Evolutionary conservation across 2,888 invertebrate species (phyloP).

Genomic region (Tetranychus truncatus): DNA sequence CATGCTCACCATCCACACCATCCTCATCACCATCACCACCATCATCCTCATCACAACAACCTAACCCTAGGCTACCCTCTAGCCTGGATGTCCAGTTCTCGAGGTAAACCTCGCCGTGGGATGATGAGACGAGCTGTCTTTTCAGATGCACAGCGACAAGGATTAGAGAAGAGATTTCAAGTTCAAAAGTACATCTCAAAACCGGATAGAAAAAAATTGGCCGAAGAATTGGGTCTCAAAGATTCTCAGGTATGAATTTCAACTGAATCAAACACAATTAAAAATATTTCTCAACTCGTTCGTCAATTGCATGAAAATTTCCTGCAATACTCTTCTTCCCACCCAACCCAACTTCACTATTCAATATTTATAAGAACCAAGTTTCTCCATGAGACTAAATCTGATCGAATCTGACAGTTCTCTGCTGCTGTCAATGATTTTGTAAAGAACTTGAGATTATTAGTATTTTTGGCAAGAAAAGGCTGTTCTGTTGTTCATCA

Average conservation of each 20-base stretch:
- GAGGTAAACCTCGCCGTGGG: conserved; percentile 79
- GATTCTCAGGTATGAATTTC: conserved; percentile 68
- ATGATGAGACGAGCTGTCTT: conserved; percentile 96
- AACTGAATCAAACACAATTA: neutral
- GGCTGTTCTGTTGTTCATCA: too few relatives aligned
- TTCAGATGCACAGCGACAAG: conserved; percentile 83
- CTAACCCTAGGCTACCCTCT: conserved; percentile 12
- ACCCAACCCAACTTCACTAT: too few relatives aligned
- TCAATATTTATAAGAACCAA: too few relatives aligned
- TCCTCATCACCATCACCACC: conserved; percentile 8
- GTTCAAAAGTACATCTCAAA: conserved; percentile 96
- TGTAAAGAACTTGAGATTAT: too few relatives aligned
- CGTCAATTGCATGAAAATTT: too few relatives aligned
- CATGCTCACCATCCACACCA: conserved; percentile 5
- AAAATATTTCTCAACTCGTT: neutral
- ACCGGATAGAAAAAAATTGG: conserved; percentile 88
- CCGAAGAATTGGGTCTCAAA: conserved; percentile 83
- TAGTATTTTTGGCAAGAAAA: too few relatives aligned
- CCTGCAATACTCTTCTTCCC: too few relatives aligned
- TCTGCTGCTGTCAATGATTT: too few relatives aligned
- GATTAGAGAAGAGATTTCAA: conserved; percentile 83
- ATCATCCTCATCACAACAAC: conserved; percentile 11
- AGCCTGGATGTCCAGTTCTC: conserved; percentile 68
- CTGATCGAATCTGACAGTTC: too few relatives aligned
- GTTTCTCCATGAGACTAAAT: too few relatives aligned